Base-by-base conservation (phyloP, 2,797 vertebrate genomes). In the Cossypha caffra region DNA sequence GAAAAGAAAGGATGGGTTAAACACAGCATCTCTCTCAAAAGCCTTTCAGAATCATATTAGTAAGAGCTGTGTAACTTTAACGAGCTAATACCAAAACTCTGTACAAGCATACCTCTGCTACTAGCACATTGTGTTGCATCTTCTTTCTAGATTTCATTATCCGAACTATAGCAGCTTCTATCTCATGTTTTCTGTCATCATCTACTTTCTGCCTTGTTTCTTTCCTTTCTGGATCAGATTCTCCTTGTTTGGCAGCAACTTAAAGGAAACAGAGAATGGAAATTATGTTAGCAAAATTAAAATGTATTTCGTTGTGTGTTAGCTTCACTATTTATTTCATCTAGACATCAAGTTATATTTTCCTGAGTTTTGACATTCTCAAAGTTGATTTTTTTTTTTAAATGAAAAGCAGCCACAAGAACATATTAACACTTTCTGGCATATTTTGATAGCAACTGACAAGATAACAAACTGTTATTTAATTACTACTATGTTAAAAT, bases 91-190 rank as follows among this genome's bases (percentile, higher is more conserved):
- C 37, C 20, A 90, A 75, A 79, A 24, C 21, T 14, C 7, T 29
- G 69, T 24, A 45, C 33, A 58, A 58, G 25, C 31, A 42, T 96
- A 99, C 99, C 99, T 99, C 99, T 94, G 99, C 99, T 97, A 99
- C 99, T 97, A 99, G 97, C 94, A 99, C 98, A n/a, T 99, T 99
- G 98, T 99, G 99, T 95, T 99, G 99, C 99, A 99, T 99, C 98
- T 99, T 99, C 99, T 99, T 99, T 91, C 99, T 99, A 37, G 99
- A 99, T 98, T 99, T 99, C 99, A 99, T 99, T 98, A 99, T 99
- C 96, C 99, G 98, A 84, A 99, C 99, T 93, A 99, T 99, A 97
- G 99, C 99, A 94, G 99, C 99, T 98, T 99, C 99, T 93, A 99
- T 99, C 98, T 99, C 99, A 76, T 99, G 99, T 96, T 99, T 99